Base-by-base conservation (phyloP, 2,113 vertebrate species). In the Cyprinodon variegatus region DNA sequence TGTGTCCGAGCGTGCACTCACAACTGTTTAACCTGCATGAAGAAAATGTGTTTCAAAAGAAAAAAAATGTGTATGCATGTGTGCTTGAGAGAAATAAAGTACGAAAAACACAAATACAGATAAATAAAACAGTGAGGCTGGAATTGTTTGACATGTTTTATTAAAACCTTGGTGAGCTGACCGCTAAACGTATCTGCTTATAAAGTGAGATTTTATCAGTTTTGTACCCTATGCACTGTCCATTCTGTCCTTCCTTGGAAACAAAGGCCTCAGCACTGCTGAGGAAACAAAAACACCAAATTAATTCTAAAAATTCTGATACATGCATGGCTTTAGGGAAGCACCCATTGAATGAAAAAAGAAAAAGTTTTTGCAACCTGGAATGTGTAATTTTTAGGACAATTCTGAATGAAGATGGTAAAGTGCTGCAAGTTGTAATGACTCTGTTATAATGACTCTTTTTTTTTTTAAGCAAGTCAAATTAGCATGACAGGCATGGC, bases 401-500 rank as follows among this genome's bases (percentile, higher is more conserved):
- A 67, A 29, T 84, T 36, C 39, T 69, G 68, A 37, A 62, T 43
- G 64, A 61, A 61, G 75, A 59, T 65, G 29, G 63, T 59, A 59
- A 60, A 74, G 45, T 41, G 66, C 53, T 67, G 65, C 69, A 70
- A 80, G 70, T 66, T 57, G 0, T 65, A 78, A 66, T 83, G 69
- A 86, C 29, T 76, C 64, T 66, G 81, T 40, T 76, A 45, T 45
- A 41, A 41, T 20, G n/a, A 15, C 37, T 62, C 22, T 48, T 65
- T 62, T 48, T 65, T 74, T 74, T 78, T 74, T 82, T 53, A 83
- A 81, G 65, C 64, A 76, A 82, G 39, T 84, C 14, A 74, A 68
- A 86, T 83, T 86, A 83, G 91, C 93, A 95, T 92, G 91, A 77
- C 86, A 89, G 78, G 90, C 91, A 91, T 93, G 90, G 84, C 66